Evolutionary conservation across 2,797 vertebrate species (phyloP).

Genomic region (Propithecus perrieri): DNA sequence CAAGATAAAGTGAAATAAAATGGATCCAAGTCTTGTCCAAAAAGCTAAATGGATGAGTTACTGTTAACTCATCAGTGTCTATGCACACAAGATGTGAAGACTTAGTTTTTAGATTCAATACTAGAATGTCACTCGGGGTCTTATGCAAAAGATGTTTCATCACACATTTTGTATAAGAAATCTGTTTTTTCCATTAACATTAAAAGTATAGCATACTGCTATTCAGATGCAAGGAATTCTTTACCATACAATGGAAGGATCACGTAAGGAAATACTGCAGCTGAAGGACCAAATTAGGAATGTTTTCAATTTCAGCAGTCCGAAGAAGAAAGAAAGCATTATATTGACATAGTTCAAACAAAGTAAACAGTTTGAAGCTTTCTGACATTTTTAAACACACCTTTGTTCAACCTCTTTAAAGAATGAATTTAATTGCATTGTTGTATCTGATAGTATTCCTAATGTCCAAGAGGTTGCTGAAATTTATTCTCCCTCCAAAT

Average conservation of each 20-base stretch:
- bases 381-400: not conserved
- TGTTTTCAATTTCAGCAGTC: slow-evolving; percentile 16
- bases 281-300: not conserved
- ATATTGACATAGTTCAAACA: not conserved
- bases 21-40: slow-evolving; percentile 54
- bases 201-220: not conserved
- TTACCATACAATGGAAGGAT: not conserved
- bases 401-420: slow-evolving; percentile 3
- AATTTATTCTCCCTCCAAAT: not conserved
- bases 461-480: not conserved
- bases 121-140: not conserved
- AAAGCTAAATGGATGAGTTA: slow-evolving; percentile 42
- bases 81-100: slow-evolving; percentile 26
- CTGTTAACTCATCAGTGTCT: slow-evolving; percentile 56
- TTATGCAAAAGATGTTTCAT: not conserved
- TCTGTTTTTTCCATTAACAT: not conserved
- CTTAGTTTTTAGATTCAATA: slow-evolving; percentile 46
- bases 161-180: not conserved
- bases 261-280: not conserved
- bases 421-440: not conserved
- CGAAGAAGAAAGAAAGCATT: not conserved
- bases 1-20: slow-evolving; percentile 23
- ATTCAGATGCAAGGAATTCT: not conserved
- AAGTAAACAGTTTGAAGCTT: not conserved
- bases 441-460: not conserved